These are phyloP conservation scores for Mionectes olivaceus DNA, from an alignment of 2,797 vertebrate species.

Conservation along the genomic window DNA sequence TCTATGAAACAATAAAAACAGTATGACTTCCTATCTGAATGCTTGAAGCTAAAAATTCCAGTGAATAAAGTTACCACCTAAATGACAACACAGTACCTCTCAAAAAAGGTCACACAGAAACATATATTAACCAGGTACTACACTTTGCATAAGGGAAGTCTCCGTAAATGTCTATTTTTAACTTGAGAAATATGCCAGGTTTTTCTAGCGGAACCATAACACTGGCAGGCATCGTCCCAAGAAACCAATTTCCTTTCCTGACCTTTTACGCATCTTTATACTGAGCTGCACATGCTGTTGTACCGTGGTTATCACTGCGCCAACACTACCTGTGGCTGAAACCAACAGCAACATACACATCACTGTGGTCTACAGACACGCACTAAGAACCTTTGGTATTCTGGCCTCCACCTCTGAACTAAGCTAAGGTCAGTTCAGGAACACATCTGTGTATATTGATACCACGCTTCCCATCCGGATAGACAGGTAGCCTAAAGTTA, in stretches of 20 bases:
- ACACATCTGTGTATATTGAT: too few species aligned
- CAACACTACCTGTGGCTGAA: neutral
- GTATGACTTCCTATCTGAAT: neutral
- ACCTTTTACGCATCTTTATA: neutral
- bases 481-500: neutral
- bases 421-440: neutral
- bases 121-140: neutral
- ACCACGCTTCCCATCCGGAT: rapidly evolving
- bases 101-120: neutral
- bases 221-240: neutral
- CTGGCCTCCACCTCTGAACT: neutral
- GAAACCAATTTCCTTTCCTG: neutral
- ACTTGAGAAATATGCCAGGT: neutral
- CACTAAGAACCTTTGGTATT: neutral
- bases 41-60: neutral
- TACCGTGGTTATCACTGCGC: rapidly evolving
- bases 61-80: neutral
- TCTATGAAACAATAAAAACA: neutral
- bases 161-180: neutral
- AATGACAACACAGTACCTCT: neutral
- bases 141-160: neutral
- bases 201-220: neutral
- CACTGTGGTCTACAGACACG: neutral
- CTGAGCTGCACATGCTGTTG: neutral
- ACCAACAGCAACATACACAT: rapidly evolving